Base-by-base conservation (phyloP, 2,888 invertebrate species). In the Drosophila formosana region DNA sequence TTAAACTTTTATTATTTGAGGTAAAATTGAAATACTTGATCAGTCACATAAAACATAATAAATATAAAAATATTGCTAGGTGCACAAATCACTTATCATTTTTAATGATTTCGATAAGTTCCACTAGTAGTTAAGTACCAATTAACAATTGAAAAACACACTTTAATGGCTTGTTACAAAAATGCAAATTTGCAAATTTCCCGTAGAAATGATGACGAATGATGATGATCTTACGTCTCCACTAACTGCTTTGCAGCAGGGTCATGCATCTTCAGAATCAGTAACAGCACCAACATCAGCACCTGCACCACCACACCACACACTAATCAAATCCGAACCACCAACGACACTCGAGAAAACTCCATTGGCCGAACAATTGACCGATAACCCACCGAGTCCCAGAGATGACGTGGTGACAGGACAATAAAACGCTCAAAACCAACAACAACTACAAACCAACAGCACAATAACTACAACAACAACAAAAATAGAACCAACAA, bases 161-260 rank as follows among this genome's bases (percentile, higher is more conserved):
- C 47, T 72, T 75, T 71, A 71, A 75, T 55, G 72, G 76, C 76
- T 72, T 72, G 72, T 51, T 37, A 37, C 37, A 37, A 47, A 37
- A n/a, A 46, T 67, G 64, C 66, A 83, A 83, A 77, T 70, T 84
- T 73, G 81, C 37, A 55, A 66, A 78, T 87, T 80, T 85, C 68
- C 80, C 82, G 87, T 87, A 82, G 80, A 81, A 69, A 82, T 84
- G 71, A 76, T 84, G 80, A 75, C 82, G 80, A 79, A 87, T 74
- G 85, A 82, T 73, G 81, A 66, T 82, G 75, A 18, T 18, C 18
- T 65, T 80, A 84, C 72, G 80, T 77, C 66, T 69, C 49, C 78
- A 69, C 47, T 66, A 64, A 66, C 86, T 83, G 81, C 77, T 77
- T 65, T 73, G 71, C 65, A 77, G 78, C 80, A 72, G 80, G 60